Evolutionary conservation across 2,113 vertebrate genomes (phyloP).

Genomic region (Empidonax alnorum): DNA sequence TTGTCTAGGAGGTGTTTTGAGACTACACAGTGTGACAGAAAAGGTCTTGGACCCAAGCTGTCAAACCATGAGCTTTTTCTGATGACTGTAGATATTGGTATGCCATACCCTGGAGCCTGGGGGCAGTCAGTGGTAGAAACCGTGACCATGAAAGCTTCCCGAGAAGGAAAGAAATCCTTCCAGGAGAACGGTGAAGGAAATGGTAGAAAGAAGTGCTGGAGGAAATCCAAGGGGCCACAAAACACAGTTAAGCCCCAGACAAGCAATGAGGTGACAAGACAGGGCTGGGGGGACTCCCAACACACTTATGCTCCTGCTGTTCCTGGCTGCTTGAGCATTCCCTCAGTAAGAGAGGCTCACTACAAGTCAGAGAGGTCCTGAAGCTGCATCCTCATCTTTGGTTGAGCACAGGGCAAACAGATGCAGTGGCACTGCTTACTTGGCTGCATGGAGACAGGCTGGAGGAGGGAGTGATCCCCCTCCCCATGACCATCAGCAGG

Average conservation of each 20-base stretch:
- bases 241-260: background rate
- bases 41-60: background rate
- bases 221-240: background rate
- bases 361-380: background rate
- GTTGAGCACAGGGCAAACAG: background rate
- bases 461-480: background rate
- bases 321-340: background rate
- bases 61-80: background rate
- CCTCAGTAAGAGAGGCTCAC: background rate
- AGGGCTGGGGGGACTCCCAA: background rate
- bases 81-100: background rate
- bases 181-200: background rate
- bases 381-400: background rate
- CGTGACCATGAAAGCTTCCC: background rate
- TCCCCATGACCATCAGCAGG: background rate
- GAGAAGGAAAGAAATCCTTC: background rate
- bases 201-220: background rate
- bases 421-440: background rate
- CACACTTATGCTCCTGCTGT: fast-evolving
- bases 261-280: background rate
- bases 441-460: background rate
- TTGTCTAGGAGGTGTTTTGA: background rate
- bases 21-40: background rate
- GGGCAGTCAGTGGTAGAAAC: background rate
- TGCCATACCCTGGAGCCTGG: background rate